A percentile compares a stretch with the other conserved stretches of the same genome.
These are phyloP conservation scores for Cossypha niveicapilla DNA, from an alignment of 2,797 vertebrate species.

Conservation along the genomic window DNA sequence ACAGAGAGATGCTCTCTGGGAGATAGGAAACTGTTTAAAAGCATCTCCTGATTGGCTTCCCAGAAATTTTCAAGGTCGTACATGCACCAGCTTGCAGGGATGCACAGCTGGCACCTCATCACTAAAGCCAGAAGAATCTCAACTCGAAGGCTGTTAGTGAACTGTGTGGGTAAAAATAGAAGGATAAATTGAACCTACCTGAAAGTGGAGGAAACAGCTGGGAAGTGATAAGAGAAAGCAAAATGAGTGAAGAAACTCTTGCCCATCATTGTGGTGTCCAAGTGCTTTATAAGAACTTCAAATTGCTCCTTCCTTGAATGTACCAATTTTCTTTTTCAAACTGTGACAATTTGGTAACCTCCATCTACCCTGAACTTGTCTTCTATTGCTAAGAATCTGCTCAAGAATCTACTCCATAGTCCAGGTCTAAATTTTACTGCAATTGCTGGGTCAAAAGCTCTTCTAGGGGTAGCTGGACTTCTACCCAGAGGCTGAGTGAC, in stretches of 20 bases:
- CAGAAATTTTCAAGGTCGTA: slow-evolving; percentile 6
- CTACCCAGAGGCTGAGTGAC: neutral
- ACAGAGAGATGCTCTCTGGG: neutral
- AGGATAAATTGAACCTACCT: slow-evolving; percentile 31
- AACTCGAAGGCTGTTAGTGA: neutral
- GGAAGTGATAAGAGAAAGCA: neutral
- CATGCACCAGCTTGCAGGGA: neutral
- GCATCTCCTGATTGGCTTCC: neutral
- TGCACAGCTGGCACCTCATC: slow-evolving; percentile 49
- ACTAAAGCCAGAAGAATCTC: neutral
- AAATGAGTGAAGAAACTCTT: slow-evolving; percentile 9
- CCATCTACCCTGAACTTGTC: neutral
- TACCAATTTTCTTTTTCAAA: slow-evolving; percentile 20
- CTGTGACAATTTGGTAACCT: neutral
- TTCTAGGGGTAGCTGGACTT: neutral
- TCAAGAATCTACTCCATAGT: neutral
- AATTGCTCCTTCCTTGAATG: slow-evolving; percentile 23
- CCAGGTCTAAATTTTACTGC: neutral
- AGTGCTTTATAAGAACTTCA: neutral
- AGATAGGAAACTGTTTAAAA: neutral
- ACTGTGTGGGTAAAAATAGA: slow-evolving; percentile 14
- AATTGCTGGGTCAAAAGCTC: neutral
- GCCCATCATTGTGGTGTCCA: neutral
- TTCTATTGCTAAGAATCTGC: neutral
- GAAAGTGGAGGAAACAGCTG: neutral